phyloP scores from a whole-genome alignment of 1,140 invertebrate species.

The Psilanteris sp. region DNA sequence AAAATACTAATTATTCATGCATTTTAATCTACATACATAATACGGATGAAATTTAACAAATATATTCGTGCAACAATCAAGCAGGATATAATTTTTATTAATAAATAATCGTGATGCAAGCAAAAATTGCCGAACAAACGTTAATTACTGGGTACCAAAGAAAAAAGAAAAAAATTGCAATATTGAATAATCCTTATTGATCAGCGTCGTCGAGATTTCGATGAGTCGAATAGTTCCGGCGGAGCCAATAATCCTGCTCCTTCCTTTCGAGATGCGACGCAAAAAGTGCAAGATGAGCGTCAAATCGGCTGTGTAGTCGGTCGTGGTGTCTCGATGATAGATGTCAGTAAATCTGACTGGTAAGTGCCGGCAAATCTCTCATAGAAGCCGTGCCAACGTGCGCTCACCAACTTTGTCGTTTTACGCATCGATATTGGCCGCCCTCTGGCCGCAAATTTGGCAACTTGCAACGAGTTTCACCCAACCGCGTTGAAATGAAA shows the following conservation, averaged over 20 bases:
- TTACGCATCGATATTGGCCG: slow-evolving; percentile 36
- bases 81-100: too few relatives aligned
- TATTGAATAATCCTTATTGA: slow-evolving; percentile 36
- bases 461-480: slow-evolving; percentile 39
- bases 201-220: slow-evolving; percentile 24
- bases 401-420: slow-evolving; percentile 25
- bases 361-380: slow-evolving; percentile 69
- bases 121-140: too few relatives aligned
- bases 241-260: slow-evolving; percentile 41
- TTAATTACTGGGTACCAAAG: slow-evolving; percentile 5
- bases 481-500: slow-evolving; percentile 21
- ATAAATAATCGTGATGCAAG: too few relatives aligned
- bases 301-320: slow-evolving; percentile 49
- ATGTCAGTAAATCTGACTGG: slow-evolving; percentile 64
- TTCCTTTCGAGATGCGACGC: slow-evolving; percentile 5
- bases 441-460: slow-evolving; percentile 34
- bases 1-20: too few relatives aligned
- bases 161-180: slow-evolving; percentile 9
- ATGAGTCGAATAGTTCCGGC: slow-evolving; percentile 32
- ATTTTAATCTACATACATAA: too few relatives aligned
- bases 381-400: slow-evolving; percentile 55
- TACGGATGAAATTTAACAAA: too few relatives aligned
- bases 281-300: slow-evolving; percentile 53
- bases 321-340: slow-evolving; percentile 57
- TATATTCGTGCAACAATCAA: background rate